Base-by-base conservation (phyloP, 2,797 vertebrate genomes). In the Pelobates cultripes region DNA sequence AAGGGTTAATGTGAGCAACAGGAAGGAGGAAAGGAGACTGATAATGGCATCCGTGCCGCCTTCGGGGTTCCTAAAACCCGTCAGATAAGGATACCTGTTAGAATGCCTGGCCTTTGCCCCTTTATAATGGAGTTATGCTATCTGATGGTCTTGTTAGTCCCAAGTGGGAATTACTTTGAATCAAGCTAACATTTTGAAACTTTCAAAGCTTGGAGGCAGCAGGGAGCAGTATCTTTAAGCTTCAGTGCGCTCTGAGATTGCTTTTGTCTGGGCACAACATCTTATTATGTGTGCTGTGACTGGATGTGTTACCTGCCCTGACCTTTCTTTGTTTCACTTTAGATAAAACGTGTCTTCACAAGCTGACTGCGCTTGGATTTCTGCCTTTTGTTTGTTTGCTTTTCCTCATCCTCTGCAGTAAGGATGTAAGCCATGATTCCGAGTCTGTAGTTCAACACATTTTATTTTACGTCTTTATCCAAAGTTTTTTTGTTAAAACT, bases 241-340 rank as follows among this genome's bases (percentile, higher is more conserved):
- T 53, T 84, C 66, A 84, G 82, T 67, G 77, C 66, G 57, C 67
- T 77, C 66, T 44, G 67, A 84, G 82, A 84, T 84, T 79, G 72
- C 82, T 75, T 84, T 79, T 84, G 82, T 84, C 82, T 79, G 77
- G 77, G 77, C 77, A 84, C 77, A 84, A 84, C 77, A 80, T 84
- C 77, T 76, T 84, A 84, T 84, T 79, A 84, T 84, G 57, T 80
- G 43, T 71, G 42, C 73, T 15, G 72, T 57, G 72, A 79, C 82
- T 72, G 57, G 82, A 84, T 84, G 55, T 57, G 77, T 79, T 79
- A 79, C 82, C 77, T 79, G 68, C 73, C 73, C 10, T 84, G 77
- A 84, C 82, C 82, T 80, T 55, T 79, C 73, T 70, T 84, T 84
- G 82, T 84, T 84, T 80, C 73, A 81, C 74, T 75, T 42, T 71